Evolutionary conservation across 1,140 invertebrate genomes (phyloP).

Genomic region (Drosophila rhopaloa): DNA sequence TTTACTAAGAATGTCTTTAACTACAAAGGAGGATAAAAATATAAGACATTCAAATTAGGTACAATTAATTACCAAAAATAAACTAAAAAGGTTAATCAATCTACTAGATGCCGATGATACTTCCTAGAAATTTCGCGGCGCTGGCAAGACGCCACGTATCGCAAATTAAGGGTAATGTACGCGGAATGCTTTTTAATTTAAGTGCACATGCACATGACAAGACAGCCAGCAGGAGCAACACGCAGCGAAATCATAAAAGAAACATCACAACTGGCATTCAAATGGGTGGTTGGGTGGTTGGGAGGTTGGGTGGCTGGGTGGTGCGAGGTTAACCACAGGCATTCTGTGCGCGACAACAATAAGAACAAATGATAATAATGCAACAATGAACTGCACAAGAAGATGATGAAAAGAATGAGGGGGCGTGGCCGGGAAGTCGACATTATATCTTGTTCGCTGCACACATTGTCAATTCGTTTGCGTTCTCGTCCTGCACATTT

Average conservation of each 20-base stretch:
- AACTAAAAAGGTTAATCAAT: conserved; percentile 7
- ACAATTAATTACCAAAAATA: neutral
- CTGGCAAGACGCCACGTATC: conserved; percentile 13
- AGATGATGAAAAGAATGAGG: conserved; percentile 54
- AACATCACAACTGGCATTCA: conserved; percentile 27
- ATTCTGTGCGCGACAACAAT: conserved; percentile 51
- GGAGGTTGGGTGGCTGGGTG: conserved; percentile 6
- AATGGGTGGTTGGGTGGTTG: conserved; percentile 8
- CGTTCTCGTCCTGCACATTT: conserved; percentile 5
- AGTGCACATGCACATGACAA: conserved; percentile 62
- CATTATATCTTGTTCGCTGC: conserved; percentile 74
- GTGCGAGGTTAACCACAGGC: conserved; percentile 45
- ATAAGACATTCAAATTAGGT: too few relatives aligned
- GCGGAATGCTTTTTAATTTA: conserved; percentile 57
- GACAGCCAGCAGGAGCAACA: conserved; percentile 28
- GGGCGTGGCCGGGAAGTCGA: conserved; percentile 35
- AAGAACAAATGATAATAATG: conserved; percentile 67
- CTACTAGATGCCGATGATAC: conserved; percentile 1
- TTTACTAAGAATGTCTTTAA: too few relatives aligned
- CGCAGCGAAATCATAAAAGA: conserved; percentile 55
- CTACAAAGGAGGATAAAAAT: too few relatives aligned
- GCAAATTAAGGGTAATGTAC: conserved; percentile 42
- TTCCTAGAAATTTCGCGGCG: conserved; percentile 23
- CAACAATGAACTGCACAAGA: conserved; percentile 59
- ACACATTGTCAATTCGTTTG: conserved; percentile 68